Base-by-base conservation (phyloP, 2,113 vertebrate genomes). In the Leptobrachium leishanense region DNA sequence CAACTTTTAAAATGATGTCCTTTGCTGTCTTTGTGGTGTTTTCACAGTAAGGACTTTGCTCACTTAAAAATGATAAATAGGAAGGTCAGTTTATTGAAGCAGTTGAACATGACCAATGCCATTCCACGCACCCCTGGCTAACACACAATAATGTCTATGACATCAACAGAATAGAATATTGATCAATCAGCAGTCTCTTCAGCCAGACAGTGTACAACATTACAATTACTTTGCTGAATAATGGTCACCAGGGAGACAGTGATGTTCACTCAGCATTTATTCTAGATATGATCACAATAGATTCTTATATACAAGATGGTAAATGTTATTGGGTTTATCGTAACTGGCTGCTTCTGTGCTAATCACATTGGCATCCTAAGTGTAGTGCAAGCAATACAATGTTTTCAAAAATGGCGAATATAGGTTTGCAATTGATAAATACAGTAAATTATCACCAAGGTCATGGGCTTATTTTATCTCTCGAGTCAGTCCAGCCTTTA, bases 401-500 rank as follows among this genome's bases (percentile, higher is more conserved):
- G 13, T 59, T 64, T 64, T 72, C 40, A 40, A 72, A 6, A 5
- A 53, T 72, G 69, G 44, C 2, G n/a, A 53, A 72, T 2, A 72
- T 76, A 85, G 43, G 1, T 44, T 62, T 2, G 7, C 71, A 84
- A 86, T 39, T 83, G 59, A 78, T 83, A 85, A 84, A 81, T 76
- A 2, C 9, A 44, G 70, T 81, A 65, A 76, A 85, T 84, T 85
- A 83, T 68, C 42, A 84, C 2, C 53, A 86, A 82, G 57, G 53
- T 82, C 83, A 74, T 5, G 0, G 5, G 13, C 6, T 62, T 81
- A 81, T 84, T 85, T 85, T 86, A 75, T 86, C 68, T 74, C 40
- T 85, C 69, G 68, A 82, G 40, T 77, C 43, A 41, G 68, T 81
- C 85, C 57, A 59, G 15, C 46, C 57, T 82, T 84, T 84, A 85